Conservation (phyloP, 2,888 invertebrate species). For the Drosophila neotestacea region DNA sequence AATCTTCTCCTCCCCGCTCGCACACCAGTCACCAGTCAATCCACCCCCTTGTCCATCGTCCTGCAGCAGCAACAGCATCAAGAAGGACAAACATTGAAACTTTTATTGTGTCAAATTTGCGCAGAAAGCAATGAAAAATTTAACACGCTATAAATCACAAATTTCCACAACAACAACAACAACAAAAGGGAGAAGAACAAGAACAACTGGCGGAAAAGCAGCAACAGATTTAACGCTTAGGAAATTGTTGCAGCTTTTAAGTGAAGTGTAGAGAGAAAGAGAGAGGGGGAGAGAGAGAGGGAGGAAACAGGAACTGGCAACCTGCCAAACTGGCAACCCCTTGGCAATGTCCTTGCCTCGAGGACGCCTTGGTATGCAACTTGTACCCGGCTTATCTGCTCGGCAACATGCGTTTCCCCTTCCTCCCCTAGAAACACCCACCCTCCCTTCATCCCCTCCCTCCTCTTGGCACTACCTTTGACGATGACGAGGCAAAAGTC, state of each 20-base stretch:
- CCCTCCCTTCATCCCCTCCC: not conserved
- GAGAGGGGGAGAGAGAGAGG: not conserved
- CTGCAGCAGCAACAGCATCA: conserved; percentile 1
- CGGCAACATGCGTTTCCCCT: conserved; percentile 61
- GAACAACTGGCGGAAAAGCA: not conserved
- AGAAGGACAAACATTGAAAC: conserved; percentile 47
- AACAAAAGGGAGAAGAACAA: conserved; percentile 4
- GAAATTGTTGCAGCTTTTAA: conserved; percentile 68
- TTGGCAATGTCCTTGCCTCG: conserved; percentile 71
- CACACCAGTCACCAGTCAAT: conserved; percentile 2
- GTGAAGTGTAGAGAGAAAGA: not conserved
- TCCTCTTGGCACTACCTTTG: conserved; percentile 1
- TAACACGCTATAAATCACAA: conserved; percentile 81
- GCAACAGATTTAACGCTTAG: conserved; percentile 52
- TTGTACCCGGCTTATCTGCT: conserved; percentile 65
- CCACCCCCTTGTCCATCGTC: not conserved
- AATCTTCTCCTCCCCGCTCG: not conserved
- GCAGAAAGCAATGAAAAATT: conserved; percentile 74
- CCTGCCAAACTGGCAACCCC: conserved; percentile 60
- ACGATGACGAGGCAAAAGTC: conserved; percentile 62
- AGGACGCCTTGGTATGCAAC: conserved; percentile 74
- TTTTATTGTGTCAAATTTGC: conserved; percentile 75
- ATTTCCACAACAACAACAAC: conserved; percentile 48
- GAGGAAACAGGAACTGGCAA: conserved; percentile 37
- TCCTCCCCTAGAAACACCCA: too few relatives aligned